Evolutionary conservation across 2,797 vertebrate genomes (phyloP).

Genomic region (Lepilemur ruficaudatus): DNA sequence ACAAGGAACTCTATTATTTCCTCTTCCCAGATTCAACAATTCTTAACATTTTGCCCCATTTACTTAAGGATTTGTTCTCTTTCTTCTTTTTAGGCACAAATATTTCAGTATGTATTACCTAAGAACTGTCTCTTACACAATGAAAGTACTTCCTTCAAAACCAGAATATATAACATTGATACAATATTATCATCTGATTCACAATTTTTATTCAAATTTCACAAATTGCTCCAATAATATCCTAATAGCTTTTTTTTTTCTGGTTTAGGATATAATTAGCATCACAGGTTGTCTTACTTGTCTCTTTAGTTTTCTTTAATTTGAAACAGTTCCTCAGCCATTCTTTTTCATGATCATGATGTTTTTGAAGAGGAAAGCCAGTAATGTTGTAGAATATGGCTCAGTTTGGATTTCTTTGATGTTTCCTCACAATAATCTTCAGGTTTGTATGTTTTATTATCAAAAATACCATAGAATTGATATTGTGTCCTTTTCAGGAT

Average conservation of each 20-base stretch:
- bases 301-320: background rate
- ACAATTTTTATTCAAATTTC: background rate
- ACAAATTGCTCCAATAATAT: background rate
- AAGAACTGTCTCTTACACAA: background rate
- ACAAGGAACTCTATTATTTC: background rate
- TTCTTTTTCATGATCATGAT: background rate
- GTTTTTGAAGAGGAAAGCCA: background rate
- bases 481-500: background rate
- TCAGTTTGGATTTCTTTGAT: slow-evolving; percentile 20
- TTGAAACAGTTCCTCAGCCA: background rate
- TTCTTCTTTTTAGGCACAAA: background rate
- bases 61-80: background rate
- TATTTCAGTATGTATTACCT: background rate
- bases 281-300: background rate
- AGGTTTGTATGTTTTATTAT: background rate
- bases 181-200: background rate
- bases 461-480: background rate
- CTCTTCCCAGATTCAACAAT: background rate
- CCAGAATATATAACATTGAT: background rate
- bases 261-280: background rate
- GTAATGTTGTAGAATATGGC: background rate
- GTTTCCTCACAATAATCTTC: background rate
- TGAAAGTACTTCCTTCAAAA: background rate
- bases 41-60: background rate
- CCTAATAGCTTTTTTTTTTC: background rate